phyloP scores from a whole-genome alignment of 2,113 vertebrate species.

The Chaenogobius annularis region DNA sequence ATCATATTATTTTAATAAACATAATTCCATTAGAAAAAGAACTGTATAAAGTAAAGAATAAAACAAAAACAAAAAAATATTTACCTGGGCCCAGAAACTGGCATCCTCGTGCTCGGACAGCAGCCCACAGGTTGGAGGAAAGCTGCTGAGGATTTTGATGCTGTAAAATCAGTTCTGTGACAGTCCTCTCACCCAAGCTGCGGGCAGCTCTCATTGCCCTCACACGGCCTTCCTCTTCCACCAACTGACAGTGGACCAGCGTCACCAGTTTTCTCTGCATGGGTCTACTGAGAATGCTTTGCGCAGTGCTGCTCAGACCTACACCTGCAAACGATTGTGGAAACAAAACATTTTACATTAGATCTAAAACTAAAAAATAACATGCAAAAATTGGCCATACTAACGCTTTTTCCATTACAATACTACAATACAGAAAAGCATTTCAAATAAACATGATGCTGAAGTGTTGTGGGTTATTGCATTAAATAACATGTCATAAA shows the following conservation, averaged over 20 bases:
- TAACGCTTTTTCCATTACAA: no score
- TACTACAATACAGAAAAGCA: no score
- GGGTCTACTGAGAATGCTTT: slow-evolving; percentile 95
- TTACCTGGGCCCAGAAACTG: slow-evolving; percentile 99
- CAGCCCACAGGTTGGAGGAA: slow-evolving; percentile 98
- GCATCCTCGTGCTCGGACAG: slow-evolving; percentile 94
- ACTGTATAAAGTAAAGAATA: no score
- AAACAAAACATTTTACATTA: background rate
- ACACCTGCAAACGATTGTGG: slow-evolving; percentile 77
- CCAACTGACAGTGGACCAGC: slow-evolving; percentile 94
- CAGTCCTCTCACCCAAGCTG: slow-evolving; percentile 93
- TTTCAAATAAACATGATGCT: no score
- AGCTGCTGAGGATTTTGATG: slow-evolving; percentile 98
- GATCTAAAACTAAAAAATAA: background rate
- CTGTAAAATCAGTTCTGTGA: slow-evolving; percentile 97
- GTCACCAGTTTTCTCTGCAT: slow-evolving; percentile 99
- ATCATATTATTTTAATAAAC: background rate
- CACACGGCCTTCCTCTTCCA: slow-evolving; percentile 95
- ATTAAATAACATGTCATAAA: no score
- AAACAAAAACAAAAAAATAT: background rate
- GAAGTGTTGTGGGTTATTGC: no score
- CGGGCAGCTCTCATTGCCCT: slow-evolving; percentile 96
- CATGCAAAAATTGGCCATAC: background rate
- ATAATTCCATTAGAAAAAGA: no score
- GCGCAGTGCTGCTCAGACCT: slow-evolving; percentile 91